Percentiles rank a stretch among this genome's conserved stretches.
These are phyloP conservation scores for Epinephelus moara DNA, from an alignment of 2,113 vertebrate species.

Conservation along the genomic window DNA sequence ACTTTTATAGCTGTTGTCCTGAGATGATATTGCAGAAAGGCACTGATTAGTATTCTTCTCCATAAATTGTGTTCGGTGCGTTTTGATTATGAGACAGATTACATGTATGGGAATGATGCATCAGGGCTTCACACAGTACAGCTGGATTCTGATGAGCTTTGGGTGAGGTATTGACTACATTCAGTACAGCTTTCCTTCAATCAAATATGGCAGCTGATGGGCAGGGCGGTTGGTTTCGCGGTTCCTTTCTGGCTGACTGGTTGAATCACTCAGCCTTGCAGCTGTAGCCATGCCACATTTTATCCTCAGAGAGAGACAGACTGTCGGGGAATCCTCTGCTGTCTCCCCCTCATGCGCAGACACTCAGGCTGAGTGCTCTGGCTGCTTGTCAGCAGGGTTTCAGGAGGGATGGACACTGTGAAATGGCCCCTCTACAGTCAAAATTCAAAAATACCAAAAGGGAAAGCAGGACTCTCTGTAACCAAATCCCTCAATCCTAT, in stretches of 20 bases:
- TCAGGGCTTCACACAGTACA: background rate
- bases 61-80: background rate
- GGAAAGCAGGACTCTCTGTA: constrained; percentile 2
- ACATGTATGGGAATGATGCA: background rate
- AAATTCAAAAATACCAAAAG: constrained; percentile 10
- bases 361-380: constrained; percentile 40
- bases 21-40: constrained; percentile 1
- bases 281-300: constrained; percentile 56
- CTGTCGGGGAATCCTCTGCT: constrained; percentile 63
- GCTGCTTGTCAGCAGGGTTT: constrained; percentile 61
- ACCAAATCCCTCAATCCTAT: constrained; percentile 24
- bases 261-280: constrained; percentile 52
- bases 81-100: background rate
- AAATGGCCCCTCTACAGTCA: constrained; percentile 46
- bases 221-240: constrained; percentile 31
- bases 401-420: constrained; percentile 34
- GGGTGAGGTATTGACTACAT: background rate
- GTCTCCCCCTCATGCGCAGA: constrained; percentile 35
- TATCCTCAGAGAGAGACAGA: constrained; percentile 46
- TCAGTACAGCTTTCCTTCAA: background rate
- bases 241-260: constrained; percentile 61
- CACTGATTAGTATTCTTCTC: background rate
- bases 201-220: constrained; percentile 31
- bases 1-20: background rate
- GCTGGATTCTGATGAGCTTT: background rate